Base-by-base conservation (phyloP, 2,888 invertebrate genomes). In the Rotaria magnacalcarata region DNA sequence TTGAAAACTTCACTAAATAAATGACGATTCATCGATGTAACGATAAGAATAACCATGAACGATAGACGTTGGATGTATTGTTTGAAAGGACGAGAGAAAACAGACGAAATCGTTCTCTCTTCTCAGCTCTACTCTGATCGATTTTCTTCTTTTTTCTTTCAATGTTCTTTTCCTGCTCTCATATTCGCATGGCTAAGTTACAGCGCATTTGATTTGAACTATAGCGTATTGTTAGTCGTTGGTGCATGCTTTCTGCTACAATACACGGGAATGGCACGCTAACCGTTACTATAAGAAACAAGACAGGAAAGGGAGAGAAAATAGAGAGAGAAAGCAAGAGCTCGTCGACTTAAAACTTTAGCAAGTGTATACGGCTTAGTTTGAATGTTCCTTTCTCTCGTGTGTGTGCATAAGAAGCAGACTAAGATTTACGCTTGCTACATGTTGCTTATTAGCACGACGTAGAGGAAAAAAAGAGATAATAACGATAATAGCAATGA, bases 381-480 rank as follows among this genome's bases (percentile, higher is more conserved):
- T 8, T 24, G 56, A 56, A 24, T 56, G 67, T 41, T 67, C 27
- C 11, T 67, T 41, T 67, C 67, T 27, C 3, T 67, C 41, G 67
- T 67, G 34, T 67, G 67, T 14, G 34, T 27, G 14, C 67, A 67
- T 27, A 34, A 67, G 67, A 27, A 27, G 11, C 27, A 67, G 27
- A 67, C 67, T 16, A 34, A 67, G 67, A 67, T 67, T 67, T 67
- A 16, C 67, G 67, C 67, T 67, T 67, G 67, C 34, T 67, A 67
- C 67, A 67, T 67, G 34, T 67, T 67, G 27, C 67, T 67, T 34
- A 67, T 67, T 67, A 67, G 27, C 27, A 34, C 10, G 11, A 67
- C 11, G 67, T 4, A 34, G 7, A 34, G 34, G 19, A 67, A 34
- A 67, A 41, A 67, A 67, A 5, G 34, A 60, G 60, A 67, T 11